phyloP scores from a whole-genome alignment of 2,797 vertebrate genomes.

The Chelonia mydas region DNA sequence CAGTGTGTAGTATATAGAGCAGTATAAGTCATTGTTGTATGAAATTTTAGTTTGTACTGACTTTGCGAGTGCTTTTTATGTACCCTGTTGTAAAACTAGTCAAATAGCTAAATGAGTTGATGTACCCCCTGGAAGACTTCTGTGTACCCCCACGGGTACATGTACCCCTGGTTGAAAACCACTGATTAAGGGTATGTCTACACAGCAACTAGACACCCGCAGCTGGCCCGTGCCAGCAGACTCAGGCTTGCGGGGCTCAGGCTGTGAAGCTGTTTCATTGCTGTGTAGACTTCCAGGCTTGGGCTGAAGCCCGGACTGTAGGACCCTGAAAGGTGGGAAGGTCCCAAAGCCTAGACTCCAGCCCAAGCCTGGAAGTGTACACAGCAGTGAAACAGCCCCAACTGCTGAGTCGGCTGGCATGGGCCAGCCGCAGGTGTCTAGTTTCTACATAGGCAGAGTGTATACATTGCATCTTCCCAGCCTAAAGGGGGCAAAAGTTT shows the following conservation, averaged over 20 bases:
- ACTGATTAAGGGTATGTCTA: background rate
- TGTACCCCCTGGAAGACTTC: too few relatives aligned
- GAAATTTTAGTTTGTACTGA: too few relatives aligned
- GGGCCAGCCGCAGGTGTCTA: background rate
- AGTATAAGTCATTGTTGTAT: too few relatives aligned
- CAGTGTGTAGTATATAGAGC: too few relatives aligned
- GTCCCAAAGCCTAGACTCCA: background rate
- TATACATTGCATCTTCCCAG: background rate
- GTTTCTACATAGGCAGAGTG: background rate
- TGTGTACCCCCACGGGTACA: too few relatives aligned
- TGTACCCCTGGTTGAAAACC: too few relatives aligned
- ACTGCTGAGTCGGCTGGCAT: background rate
- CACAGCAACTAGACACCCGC: background rate
- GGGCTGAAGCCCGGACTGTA: background rate
- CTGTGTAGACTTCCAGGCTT: background rate
- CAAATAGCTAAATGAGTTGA: too few relatives aligned
- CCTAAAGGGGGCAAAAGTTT: too few relatives aligned
- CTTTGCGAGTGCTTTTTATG: too few relatives aligned
- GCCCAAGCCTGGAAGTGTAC: background rate
- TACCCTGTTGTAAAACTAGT: too few relatives aligned
- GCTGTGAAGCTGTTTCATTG: background rate
- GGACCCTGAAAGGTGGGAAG: background rate
- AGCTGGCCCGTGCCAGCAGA: background rate
- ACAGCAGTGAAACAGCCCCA: background rate
- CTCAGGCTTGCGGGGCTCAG: background rate